phyloP scores from a whole-genome alignment of 1,140 invertebrate species.

The Temnothorax longispinosus region DNA sequence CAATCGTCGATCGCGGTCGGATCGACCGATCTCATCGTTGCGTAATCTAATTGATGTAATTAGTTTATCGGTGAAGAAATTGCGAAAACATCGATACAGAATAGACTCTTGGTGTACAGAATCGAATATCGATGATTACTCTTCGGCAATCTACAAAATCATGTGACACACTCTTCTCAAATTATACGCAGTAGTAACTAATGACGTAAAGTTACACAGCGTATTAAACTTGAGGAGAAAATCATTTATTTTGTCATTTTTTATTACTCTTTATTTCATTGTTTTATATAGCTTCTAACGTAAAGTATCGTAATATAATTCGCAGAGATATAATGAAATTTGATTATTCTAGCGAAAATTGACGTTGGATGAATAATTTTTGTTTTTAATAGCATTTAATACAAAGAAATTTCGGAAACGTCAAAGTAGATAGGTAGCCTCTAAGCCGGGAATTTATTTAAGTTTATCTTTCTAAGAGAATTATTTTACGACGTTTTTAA shows the following conservation, averaged over 20 bases:
- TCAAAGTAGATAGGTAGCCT: not conserved
- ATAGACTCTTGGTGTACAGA: constrained; percentile 18
- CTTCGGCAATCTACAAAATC: not conserved
- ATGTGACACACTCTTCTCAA: not conserved
- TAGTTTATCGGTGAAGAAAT: not conserved
- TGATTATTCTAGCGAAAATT: not conserved
- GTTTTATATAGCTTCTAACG: not conserved
- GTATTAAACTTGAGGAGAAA: not conserved
- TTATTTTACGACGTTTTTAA: not conserved
- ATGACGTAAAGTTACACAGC: not conserved
- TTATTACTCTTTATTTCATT: not conserved
- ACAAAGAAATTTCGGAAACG: not conserved
- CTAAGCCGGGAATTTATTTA: not conserved
- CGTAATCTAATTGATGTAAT: constrained; percentile 37
- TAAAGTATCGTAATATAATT: not conserved
- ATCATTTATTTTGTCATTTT: not conserved
- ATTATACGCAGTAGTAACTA: not conserved
- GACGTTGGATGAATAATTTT: not conserved
- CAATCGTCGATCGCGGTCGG: not conserved
- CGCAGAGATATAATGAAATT: not conserved
- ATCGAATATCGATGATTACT: not conserved
- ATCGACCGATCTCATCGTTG: constrained; percentile 17
- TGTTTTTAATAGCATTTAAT: not conserved
- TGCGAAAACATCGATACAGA: constrained; percentile 16
- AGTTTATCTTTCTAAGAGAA: not conserved